Evolutionary conservation across 92 coral and sea anemone genomes (phyloP), one percentile per base, ranked within the genome.

Genomic region (Epizoanthus fatuus): DNA sequence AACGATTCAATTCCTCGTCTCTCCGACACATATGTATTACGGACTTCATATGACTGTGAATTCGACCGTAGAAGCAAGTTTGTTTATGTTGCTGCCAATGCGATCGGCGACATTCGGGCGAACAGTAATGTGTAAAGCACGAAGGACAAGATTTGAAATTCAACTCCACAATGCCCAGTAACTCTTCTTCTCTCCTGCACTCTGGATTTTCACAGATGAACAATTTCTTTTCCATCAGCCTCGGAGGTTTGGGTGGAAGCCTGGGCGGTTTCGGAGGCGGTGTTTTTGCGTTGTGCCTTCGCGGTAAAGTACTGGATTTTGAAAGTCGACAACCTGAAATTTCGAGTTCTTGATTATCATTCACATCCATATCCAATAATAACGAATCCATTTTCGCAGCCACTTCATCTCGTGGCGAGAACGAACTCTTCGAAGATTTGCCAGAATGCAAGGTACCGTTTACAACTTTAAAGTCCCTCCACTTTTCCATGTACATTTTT

Each of bases 51-150:
- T 97, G 98, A 72, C 98, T 87, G 69, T 93, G 92, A 12, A 95
- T 94, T 39, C 91, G 98, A 9, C 98, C 99, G 72, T 97, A 97
- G 60, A 91, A 89, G 63, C 99, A 97, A 19, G 93, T 92, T 22
- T 76, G 74, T 76, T 91, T 88, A 44, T 97, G 99, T 11, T 89
- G 90, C 12, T 91, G 91, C 99, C 99, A 97, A 81, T 97, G 99
- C 4, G 89, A 70, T 25, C 78, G 87, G 32, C 95, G 90, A 58
- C 99, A 97, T 83, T 95, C 96, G 1, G 95, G 89, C 32, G 98
- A 97, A 63, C 99, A 97, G 74, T 97, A 97, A 84, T 97, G 99
- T 4, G 99, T 97, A 63, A 97, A 97, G 74, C 99, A 97, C 7
- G 98, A 80, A 14, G 98, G 93, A 47, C 99, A 97, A 13, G 99